A percentile compares a stretch with the other conserved stretches of the same genome.
Evolutionary conservation across 2,888 invertebrate genomes (phyloP).

Genomic region (Spisula solida): DNA sequence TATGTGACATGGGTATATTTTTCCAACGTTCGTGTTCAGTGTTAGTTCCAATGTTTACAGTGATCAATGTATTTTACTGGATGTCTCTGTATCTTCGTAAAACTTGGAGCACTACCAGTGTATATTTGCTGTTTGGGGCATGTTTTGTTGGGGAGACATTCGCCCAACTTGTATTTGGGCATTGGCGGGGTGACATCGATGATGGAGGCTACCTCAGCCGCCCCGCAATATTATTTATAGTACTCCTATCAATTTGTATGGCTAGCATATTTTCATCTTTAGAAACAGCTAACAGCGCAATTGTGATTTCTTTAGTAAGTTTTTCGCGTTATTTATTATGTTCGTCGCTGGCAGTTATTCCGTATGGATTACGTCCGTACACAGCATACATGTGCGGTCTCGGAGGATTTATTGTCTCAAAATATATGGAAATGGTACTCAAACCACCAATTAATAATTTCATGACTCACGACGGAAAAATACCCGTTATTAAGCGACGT

Average conservation of each 20-base stretch:
- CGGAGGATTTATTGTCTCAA: conserved; percentile 85
- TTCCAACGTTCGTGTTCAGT: conserved; percentile 84
- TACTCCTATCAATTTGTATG: conserved; percentile 82
- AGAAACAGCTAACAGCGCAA: conserved; percentile 83
- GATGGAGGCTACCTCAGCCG: conserved; percentile 76
- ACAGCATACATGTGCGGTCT: conserved; percentile 86
- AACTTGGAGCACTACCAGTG: conserved; percentile 86
- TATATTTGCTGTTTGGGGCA: conserved; percentile 86
- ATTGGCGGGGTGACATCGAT: conserved; percentile 45
- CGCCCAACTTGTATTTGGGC: conserved; percentile 80
- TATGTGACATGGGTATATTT: conserved; percentile 84
- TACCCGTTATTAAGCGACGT: conserved; percentile 85
- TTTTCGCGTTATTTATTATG: conserved; percentile 85
- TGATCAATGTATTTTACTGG: conserved; percentile 86
- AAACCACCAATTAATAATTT: conserved; percentile 83
- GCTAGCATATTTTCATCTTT: conserved; percentile 86
- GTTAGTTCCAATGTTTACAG: conserved; percentile 85
- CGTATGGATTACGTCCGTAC: conserved; percentile 83
- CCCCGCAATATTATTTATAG: conserved; percentile 82
- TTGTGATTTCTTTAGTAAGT: conserved; percentile 84
- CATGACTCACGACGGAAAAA: conserved; percentile 85
- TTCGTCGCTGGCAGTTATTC: conserved; percentile 82
- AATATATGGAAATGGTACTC: conserved; percentile 86
- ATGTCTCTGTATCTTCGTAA: conserved; percentile 85
- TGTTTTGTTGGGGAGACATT: conserved; percentile 86